phyloP scores from a whole-genome alignment of 2,888 invertebrate species.

The Sclerodermus sp. region DNA sequence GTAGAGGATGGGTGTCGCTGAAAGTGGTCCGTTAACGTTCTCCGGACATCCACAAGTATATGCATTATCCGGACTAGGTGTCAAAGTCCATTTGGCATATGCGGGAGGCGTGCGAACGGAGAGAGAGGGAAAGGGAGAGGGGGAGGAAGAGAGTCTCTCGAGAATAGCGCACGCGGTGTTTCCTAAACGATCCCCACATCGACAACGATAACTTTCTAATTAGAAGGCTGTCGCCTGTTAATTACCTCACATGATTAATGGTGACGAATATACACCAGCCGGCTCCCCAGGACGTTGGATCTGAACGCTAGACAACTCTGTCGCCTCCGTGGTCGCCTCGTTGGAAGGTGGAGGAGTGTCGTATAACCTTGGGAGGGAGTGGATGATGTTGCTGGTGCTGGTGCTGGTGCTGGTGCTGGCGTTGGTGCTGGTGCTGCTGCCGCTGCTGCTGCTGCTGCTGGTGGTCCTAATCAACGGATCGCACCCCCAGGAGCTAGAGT shows the following conservation, averaged over 20 bases:
- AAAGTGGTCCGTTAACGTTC: no score
- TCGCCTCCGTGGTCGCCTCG: slow-evolving; percentile 7
- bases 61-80: no score
- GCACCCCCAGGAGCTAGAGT: slow-evolving; percentile 28
- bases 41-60: no score
- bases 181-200: slow-evolving; percentile 28
- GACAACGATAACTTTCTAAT: slow-evolving; percentile 50
- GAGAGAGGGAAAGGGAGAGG: no score
- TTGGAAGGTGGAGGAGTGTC: background rate
- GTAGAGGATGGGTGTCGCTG: no score
- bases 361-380: slow-evolving; percentile 19
- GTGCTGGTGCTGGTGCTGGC: no score
- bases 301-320: slow-evolving; percentile 12
- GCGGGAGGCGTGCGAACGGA: no score
- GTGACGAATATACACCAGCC: slow-evolving; percentile 32
- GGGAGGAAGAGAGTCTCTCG: no score
- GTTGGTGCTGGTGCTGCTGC: no score
- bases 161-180: no score
- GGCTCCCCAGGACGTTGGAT: slow-evolving; percentile 16
- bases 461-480: slow-evolving; percentile 39
- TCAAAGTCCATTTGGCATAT: no score
- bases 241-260: slow-evolving; percentile 50
- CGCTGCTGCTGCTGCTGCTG: slow-evolving; percentile 15
- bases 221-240: slow-evolving; percentile 46
- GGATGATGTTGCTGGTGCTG: slow-evolving; percentile 12